These are phyloP conservation scores for Microplitis demolitor DNA, from an alignment of 1,140 invertebrate genomes.

Conservation along the genomic window DNA sequence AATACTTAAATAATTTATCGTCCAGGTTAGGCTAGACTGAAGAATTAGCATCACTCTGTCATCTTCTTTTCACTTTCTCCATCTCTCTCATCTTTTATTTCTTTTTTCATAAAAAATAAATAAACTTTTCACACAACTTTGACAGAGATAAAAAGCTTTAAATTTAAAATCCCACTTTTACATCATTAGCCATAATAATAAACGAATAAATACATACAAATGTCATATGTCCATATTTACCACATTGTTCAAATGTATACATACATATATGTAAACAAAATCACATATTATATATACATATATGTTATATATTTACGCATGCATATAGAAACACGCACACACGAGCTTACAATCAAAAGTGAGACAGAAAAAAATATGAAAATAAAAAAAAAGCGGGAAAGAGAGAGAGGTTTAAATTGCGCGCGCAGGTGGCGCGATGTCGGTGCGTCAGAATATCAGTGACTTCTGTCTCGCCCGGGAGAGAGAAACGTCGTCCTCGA, in stretches of 20 bases:
- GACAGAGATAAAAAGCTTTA: too few species aligned
- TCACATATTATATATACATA: background rate
- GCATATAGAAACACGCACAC: background rate
- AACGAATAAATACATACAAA: too few species aligned
- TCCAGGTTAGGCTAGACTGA: constrained; percentile 2
- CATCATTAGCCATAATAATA: too few species aligned
- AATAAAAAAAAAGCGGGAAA: background rate
- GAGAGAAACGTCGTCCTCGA: constrained; percentile 6
- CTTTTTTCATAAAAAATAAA: background rate
- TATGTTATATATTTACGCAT: background rate
- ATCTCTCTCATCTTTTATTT: background rate
- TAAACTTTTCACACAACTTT: too few species aligned
- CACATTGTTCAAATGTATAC: too few species aligned
- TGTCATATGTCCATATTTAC: too few species aligned
- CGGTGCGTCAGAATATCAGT: constrained; percentile 52
- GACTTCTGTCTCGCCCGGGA: constrained; percentile 36
- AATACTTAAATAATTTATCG: background rate
- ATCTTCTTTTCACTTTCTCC: background rate
- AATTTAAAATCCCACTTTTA: too few species aligned
- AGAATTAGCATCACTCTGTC: background rate
- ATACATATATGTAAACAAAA: too few species aligned
- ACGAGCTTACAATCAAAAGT: background rate
- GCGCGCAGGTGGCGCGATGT: constrained; percentile 59
- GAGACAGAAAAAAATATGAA: background rate
- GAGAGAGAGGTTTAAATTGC: constrained; percentile 35